Conservation (phyloP, 37 sponge, comb jelly and placozoan genomes). For the Geodia barretti region DNA sequence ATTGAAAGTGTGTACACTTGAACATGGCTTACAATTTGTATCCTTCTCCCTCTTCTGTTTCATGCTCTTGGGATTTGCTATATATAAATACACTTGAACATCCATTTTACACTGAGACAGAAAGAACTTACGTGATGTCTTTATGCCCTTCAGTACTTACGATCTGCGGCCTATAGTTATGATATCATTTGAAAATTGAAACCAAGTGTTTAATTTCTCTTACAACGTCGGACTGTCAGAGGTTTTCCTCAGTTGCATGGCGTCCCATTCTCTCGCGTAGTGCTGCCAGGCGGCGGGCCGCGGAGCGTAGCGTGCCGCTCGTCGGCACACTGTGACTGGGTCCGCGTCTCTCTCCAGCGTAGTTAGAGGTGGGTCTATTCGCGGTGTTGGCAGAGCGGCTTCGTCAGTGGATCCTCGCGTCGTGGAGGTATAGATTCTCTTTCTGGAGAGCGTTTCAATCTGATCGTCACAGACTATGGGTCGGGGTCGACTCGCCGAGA, state of each 20-base stretch:
- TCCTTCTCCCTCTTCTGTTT: no score
- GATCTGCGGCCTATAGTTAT: not conserved
- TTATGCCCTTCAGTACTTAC: not conserved
- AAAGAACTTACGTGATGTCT: no score
- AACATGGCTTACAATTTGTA: no score
- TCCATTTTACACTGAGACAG: no score
- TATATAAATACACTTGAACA: no score
- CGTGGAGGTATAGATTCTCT: conserved; percentile 32
- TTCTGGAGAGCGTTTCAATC: not conserved
- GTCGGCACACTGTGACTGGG: not conserved
- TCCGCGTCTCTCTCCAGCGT: conserved; percentile 38
- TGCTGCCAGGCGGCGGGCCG: conserved; percentile 42
- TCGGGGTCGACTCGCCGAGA: not conserved
- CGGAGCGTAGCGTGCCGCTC: not conserved
- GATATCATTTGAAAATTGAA: no score
- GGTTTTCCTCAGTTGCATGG: conserved; percentile 21
- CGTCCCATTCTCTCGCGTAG: conserved; percentile 50
- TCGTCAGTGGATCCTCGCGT: conserved; percentile 34
- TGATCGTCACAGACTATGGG: not conserved
- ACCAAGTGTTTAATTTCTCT: no score
- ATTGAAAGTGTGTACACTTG: no score
- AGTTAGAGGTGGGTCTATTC: not conserved
- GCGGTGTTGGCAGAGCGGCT: conserved; percentile 17
- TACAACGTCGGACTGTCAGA: not conserved
- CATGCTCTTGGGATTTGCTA: no score